These are phyloP conservation scores for Sturmia bella DNA, from an alignment of 2,888 invertebrate genomes.

Conservation along the genomic window DNA sequence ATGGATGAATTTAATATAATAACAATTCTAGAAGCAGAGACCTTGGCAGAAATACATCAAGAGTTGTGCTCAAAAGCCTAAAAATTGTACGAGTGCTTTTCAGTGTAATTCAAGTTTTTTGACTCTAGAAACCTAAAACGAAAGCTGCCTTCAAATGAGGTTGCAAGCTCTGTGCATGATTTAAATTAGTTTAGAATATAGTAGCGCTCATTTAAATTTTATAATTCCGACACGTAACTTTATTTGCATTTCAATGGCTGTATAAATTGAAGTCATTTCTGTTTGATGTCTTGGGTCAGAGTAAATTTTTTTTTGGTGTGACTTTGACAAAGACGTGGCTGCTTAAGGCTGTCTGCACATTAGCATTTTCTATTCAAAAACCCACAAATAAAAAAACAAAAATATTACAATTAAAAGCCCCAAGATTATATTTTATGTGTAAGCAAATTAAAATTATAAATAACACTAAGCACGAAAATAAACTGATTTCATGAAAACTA, in stretches of 20 bases:
- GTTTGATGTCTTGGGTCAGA: constrained; percentile 14
- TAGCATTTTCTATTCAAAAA: constrained; percentile 35
- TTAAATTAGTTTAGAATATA: not conserved
- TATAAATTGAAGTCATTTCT: constrained; percentile 13
- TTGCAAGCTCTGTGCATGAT: too few relatives aligned
- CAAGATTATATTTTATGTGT: constrained; percentile 50
- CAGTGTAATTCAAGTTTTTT: too few relatives aligned
- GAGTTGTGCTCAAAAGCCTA: too few relatives aligned
- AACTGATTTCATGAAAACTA: not conserved
- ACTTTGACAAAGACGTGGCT: constrained; percentile 58
- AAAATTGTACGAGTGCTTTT: too few relatives aligned
- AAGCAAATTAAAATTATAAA: constrained; percentile 43
- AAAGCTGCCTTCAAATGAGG: too few relatives aligned
- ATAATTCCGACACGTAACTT: constrained; percentile 28
- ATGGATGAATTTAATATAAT: too few relatives aligned
- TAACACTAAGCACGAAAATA: not conserved
- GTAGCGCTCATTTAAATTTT: constrained; percentile 1
- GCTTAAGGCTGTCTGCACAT: constrained; percentile 55
- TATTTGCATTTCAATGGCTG: constrained; percentile 59
- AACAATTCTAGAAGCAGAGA: too few relatives aligned
- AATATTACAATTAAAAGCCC: not conserved
- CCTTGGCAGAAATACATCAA: too few relatives aligned
- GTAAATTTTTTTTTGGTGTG: constrained; percentile 33
- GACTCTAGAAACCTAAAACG: too few relatives aligned
- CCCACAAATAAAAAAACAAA: too few relatives aligned